These are phyloP conservation scores for Sebastes taczanowskii DNA, from an alignment of 2,797 vertebrate species.

Conservation along the genomic window DNA sequence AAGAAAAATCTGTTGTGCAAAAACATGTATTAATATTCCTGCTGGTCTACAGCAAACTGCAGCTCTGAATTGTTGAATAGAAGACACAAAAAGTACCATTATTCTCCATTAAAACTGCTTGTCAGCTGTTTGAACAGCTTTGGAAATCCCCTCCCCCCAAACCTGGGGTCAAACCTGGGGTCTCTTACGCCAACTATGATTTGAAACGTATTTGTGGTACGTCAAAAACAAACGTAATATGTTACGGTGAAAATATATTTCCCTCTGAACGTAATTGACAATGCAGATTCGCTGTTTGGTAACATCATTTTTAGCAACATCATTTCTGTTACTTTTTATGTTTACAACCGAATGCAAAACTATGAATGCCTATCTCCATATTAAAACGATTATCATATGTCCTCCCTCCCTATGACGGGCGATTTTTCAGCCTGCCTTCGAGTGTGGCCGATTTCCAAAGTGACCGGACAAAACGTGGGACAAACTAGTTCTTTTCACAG, in stretches of 20 bases:
- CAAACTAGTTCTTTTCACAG: background rate
- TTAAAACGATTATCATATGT: background rate
- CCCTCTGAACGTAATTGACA: no score
- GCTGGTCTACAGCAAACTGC: background rate
- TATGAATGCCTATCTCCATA: background rate
- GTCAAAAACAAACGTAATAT: no score
- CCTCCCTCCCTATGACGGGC: background rate
- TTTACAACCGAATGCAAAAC: background rate
- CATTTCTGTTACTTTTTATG: background rate
- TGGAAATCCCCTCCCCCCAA: background rate
- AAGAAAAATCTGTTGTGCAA: background rate
- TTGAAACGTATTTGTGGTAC: no score
- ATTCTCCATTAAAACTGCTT: background rate
- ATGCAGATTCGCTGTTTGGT: no score
- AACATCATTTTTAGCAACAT: background rate
- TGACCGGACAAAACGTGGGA: no score
- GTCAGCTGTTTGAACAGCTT: background rate
- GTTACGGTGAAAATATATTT: no score
- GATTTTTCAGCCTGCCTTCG: background rate
- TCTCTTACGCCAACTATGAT: no score
- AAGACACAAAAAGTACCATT: background rate
- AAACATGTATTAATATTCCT: background rate
- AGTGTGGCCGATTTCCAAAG: no score
- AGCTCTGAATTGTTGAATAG: background rate
- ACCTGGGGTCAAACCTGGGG: no score